Base-by-base conservation (phyloP, 2,888 invertebrate species). In the Phortica magna region DNA sequence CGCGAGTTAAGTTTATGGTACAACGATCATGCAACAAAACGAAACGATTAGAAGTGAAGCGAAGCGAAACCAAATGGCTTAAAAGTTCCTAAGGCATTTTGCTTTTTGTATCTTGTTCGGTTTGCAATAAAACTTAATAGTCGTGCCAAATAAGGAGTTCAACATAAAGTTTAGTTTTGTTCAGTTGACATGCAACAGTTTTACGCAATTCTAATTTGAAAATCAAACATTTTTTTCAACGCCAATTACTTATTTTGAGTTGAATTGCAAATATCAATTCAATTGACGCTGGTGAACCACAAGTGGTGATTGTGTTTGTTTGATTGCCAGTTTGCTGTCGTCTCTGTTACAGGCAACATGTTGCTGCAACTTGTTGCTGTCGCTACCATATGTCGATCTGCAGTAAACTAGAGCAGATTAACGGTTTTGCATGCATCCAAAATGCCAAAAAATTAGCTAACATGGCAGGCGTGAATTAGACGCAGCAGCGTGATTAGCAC, bases 321-420 rank as follows among this genome's bases (percentile, higher is more conserved):
- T 59, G 76, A n/a, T 75, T 77, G 71, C 65, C 80, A 68, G 83
- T 73, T 79, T 78, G 72, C 77, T 83, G 79, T 78, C 88, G 79
- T 78, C 88, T 86, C 87, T 89, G 84, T 84, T 83, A 80, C 82
- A 77, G 67, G 79, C 82, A 83, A 78, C 84, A 83, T 82, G 82
- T 82, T 64, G 74, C 53, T 14, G 65, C 70, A 75, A 67, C 73
- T 73, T 61, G 48, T 19, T 39, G 71, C 41, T 71, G 57, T 55
- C 55, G 65, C 31, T 64, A 31, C 22, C 17, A 22, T 17, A n/a
- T n/a, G n/a, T 61, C 22, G 48, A 59, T 59, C 73, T 9, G 10
- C 39, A 10, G 61, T 1, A 22, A 61, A 22, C 17, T 10, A 61
- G 19, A 14, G 14, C 22, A 68, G 68, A 19, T 43, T 19, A 68